Evolutionary conservation across 2,888 invertebrate species (phyloP).

Genomic region (Eristalis tenax): DNA sequence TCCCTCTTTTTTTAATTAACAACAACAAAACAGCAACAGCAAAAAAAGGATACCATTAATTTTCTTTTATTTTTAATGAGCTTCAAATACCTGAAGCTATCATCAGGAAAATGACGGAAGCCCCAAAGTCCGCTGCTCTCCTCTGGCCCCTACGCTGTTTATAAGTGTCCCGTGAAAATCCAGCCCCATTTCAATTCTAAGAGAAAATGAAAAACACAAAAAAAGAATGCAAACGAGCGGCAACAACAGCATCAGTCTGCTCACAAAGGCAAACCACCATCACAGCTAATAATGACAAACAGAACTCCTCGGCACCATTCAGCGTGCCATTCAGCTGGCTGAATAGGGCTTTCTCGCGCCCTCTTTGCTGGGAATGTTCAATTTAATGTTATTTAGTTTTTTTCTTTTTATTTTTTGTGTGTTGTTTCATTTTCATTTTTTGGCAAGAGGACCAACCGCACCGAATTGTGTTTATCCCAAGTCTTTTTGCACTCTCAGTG

Average conservation of each 20-base stretch:
- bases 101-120: constrained; percentile 22
- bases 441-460: background rate
- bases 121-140: background rate
- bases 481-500: constrained; percentile 49
- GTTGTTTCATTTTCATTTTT: background rate
- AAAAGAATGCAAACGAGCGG: background rate
- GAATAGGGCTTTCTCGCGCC: background rate
- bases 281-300: constrained; percentile 6
- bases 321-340: background rate
- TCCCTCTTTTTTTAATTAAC: constrained; percentile 43
- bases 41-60: constrained; percentile 56
- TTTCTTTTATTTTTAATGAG: constrained; percentile 66
- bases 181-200: constrained; percentile 27
- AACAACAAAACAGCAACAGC: constrained; percentile 13
- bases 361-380: constrained; percentile 24
- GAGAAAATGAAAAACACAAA: constrained; percentile 23
- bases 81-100: constrained; percentile 51
- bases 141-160: background rate
- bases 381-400: background rate
- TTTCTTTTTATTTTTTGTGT: background rate
- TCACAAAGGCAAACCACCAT: constrained; percentile 26
- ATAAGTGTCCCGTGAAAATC: constrained; percentile 43
- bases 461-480: constrained; percentile 36
- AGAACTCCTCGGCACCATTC: background rate
- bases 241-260: too few relatives aligned